phyloP scores from a whole-genome alignment of 2,888 invertebrate species.

The Helicoverpa assulta region DNA sequence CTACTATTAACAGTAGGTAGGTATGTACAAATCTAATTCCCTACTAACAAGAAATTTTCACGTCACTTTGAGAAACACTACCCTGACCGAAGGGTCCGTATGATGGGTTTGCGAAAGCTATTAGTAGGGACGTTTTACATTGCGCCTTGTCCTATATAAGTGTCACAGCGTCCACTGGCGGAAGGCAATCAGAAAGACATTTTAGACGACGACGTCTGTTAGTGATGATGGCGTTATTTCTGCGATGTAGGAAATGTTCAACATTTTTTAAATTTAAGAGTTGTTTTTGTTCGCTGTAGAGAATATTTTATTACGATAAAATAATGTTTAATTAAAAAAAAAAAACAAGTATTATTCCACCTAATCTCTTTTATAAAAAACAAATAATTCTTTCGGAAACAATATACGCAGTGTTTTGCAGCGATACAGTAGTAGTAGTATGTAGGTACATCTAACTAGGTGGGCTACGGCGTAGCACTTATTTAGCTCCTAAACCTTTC shows the following conservation, averaged over 20 bases:
- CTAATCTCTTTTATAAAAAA: no score
- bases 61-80: conserved; percentile 21
- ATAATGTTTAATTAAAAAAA: neutral
- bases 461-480: no score
- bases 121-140: conserved; percentile 64
- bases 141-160: conserved; percentile 64
- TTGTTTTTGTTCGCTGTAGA: conserved; percentile 4
- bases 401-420: neutral
- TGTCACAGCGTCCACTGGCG: conserved; percentile 59
- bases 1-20: no score
- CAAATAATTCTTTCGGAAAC: no score
- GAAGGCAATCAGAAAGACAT: conserved; percentile 74
- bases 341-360: no score
- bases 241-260: conserved; percentile 25
- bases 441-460: no score
- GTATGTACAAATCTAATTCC: no score
- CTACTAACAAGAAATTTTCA: no score
- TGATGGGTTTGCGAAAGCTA: conserved; percentile 65
- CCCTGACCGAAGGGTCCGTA: conserved; percentile 42
- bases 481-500: neutral
- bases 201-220: conserved; percentile 53
- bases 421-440: neutral
- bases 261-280: conserved; percentile 40
- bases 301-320: neutral
- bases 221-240: conserved; percentile 58